A percentile compares a stretch with the other conserved stretches of the same genome.
Evolutionary conservation across 2,888 invertebrate genomes (phyloP).

Genomic region (Seira sanloemensis): DNA sequence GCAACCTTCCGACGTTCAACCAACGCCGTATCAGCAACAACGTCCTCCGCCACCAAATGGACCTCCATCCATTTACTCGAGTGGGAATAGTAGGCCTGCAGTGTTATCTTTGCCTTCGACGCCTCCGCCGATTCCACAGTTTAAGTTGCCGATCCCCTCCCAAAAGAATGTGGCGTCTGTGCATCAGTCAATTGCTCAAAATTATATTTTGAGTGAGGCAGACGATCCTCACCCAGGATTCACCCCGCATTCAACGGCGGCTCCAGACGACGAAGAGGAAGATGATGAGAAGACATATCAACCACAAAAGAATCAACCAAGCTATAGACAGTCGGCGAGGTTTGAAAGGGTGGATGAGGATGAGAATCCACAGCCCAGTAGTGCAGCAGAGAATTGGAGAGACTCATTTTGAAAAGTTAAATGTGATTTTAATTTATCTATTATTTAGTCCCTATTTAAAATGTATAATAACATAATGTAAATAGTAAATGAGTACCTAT

Average conservation of each 20-base stretch:
- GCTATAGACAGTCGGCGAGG: slow-evolving; percentile 38
- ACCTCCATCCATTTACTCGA: background rate
- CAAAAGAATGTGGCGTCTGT: background rate
- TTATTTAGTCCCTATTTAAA: too few relatives aligned
- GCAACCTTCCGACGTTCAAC: slow-evolving; percentile 11
- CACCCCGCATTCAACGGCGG: slow-evolving; percentile 25
- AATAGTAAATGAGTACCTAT: too few relatives aligned
- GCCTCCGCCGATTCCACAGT: slow-evolving; percentile 37
- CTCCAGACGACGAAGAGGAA: too few relatives aligned
- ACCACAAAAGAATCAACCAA: background rate
- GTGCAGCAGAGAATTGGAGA: slow-evolving; percentile 41
- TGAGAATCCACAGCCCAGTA: background rate
- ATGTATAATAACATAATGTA: too few relatives aligned
- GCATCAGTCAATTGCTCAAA: slow-evolving; percentile 21
- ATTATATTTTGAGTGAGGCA: slow-evolving; percentile 46
- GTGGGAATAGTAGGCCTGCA: background rate
- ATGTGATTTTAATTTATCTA: too few relatives aligned
- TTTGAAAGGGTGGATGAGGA: slow-evolving; percentile 48
- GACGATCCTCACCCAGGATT: slow-evolving; percentile 55
- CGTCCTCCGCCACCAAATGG: background rate
- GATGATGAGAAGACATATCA: too few relatives aligned
- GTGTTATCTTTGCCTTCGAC: background rate
- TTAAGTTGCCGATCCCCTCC: slow-evolving; percentile 25
- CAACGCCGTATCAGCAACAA: background rate
- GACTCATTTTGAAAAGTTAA: slow-evolving; percentile 31